phyloP scores from a whole-genome alignment of 2,888 invertebrate species.

The Amphiduros pacificus region DNA sequence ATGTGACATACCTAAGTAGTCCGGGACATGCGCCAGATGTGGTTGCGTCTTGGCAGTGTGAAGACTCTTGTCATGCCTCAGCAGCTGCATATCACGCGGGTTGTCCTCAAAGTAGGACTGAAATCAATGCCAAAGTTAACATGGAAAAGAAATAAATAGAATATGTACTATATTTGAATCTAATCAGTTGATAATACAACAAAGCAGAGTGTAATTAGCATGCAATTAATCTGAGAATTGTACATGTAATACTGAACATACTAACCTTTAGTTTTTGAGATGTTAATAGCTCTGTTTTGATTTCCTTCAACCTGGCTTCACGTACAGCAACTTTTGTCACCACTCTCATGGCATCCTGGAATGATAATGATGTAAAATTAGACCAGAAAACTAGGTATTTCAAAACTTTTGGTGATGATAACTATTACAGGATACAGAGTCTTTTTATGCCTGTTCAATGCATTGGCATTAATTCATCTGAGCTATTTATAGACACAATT shows the following conservation, averaged over 20 bases:
- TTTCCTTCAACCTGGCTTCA: constrained; percentile 93
- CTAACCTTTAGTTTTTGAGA: constrained; percentile 79
- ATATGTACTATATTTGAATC: too few species aligned
- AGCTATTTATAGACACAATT: too few species aligned
- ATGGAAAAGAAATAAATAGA: too few species aligned
- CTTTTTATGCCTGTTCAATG: too few species aligned
- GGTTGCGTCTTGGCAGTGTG: constrained; percentile 82
- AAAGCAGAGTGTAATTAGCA: too few species aligned
- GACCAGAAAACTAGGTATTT: too few species aligned
- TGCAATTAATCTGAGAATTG: too few species aligned
- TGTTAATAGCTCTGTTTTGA: constrained; percentile 88
- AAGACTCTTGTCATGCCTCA: constrained; percentile 71
- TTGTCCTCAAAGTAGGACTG: constrained; percentile 91
- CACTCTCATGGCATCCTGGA: constrained; percentile 85
- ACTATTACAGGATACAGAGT: too few species aligned
- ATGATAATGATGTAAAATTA: too few species aligned
- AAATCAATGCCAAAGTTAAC: neutral
- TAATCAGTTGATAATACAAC: too few species aligned
- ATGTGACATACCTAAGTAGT: constrained; percentile 70
- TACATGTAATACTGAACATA: neutral
- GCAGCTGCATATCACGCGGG: constrained; percentile 80
- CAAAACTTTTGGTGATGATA: too few species aligned
- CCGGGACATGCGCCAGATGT: constrained; percentile 88
- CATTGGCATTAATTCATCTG: too few species aligned
- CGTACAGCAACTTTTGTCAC: constrained; percentile 91